phyloP scores from a whole-genome alignment of 2,113 vertebrate species.

The Syrmaticus mikado region DNA sequence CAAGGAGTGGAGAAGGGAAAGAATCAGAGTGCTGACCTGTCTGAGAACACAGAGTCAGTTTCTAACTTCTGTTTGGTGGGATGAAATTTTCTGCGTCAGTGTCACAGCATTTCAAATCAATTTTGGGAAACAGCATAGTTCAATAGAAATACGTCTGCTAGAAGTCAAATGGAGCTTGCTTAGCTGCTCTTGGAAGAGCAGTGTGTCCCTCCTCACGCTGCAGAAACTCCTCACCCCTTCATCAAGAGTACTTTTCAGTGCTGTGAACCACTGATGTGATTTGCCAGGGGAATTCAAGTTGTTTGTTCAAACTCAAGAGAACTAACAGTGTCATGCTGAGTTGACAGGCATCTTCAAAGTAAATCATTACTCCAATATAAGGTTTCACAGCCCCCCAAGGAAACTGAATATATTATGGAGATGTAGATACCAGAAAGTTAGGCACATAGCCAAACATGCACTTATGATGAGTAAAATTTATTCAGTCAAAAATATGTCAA shows the following conservation, averaged over 20 bases:
- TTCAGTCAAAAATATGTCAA: background rate
- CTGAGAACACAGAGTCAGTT: background rate
- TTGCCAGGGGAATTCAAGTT: background rate
- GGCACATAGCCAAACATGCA: background rate
- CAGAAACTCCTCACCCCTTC: background rate
- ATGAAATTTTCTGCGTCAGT: background rate
- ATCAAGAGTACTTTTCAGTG: background rate
- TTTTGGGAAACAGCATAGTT: background rate
- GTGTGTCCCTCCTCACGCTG: background rate
- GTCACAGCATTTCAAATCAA: background rate
- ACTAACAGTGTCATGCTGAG: background rate
- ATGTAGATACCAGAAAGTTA: background rate
- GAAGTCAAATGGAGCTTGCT: background rate
- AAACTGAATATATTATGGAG: background rate
- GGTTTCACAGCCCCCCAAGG: background rate
- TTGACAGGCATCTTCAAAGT: background rate
- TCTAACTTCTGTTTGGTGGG: background rate
- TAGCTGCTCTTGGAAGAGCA: background rate
- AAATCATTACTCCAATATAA: background rate
- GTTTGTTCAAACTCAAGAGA: background rate
- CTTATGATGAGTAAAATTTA: background rate
- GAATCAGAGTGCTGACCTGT: background rate
- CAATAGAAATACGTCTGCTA: background rate
- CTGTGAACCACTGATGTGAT: background rate
- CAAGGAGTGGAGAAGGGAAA: background rate